phyloP scores from a whole-genome alignment of 2,888 invertebrate genomes.

The Phyllotreta striolata region DNA sequence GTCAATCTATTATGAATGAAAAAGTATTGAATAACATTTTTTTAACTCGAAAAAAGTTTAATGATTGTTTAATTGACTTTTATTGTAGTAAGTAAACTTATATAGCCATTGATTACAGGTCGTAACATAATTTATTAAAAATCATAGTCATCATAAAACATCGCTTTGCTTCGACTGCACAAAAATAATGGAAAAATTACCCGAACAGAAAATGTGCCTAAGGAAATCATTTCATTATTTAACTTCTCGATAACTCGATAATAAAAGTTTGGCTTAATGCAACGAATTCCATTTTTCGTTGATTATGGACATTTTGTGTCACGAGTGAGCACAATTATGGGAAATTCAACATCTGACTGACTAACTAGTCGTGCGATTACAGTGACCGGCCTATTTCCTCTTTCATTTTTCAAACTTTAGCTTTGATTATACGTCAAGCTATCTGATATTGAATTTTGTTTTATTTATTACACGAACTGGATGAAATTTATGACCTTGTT shows the following conservation, averaged over 20 bases:
- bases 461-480: constrained; percentile 45
- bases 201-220: constrained; percentile 6
- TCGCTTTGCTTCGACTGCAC: constrained; percentile 2
- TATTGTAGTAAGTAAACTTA: too few species aligned
- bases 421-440: constrained; percentile 18
- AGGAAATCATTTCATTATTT: constrained; percentile 14
- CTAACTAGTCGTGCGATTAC: constrained; percentile 36
- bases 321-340: constrained; percentile 40
- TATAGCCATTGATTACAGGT: not conserved
- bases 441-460: not conserved
- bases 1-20: not conserved
- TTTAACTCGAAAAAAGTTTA: too few species aligned
- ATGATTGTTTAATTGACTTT: too few species aligned
- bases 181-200: not conserved
- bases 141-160: not conserved
- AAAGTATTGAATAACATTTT: too few species aligned
- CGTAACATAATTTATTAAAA: constrained; percentile 6
- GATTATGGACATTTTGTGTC: constrained; percentile 37
- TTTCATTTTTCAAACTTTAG: constrained; percentile 28
- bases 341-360: constrained; percentile 38
- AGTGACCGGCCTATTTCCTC: constrained; percentile 36
- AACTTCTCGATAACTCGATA: constrained; percentile 15
- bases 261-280: constrained; percentile 35
- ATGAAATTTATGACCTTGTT: constrained; percentile 40
- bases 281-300: constrained; percentile 38